These are phyloP conservation scores for Tetragnatha montana DNA, from an alignment of 2,888 invertebrate species.

Conservation along the genomic window DNA sequence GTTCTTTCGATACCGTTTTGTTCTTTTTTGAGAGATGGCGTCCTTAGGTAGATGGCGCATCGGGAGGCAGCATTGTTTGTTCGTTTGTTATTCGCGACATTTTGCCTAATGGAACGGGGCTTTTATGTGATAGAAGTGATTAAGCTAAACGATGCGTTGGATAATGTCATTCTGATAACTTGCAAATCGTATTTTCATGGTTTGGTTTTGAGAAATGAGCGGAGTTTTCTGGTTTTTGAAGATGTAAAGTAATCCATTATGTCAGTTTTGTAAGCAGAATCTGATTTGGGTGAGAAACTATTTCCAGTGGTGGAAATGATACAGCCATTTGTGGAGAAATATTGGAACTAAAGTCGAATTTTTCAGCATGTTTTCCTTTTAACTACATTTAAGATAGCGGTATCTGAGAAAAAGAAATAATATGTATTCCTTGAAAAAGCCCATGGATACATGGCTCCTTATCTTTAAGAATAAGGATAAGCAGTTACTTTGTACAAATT, in stretches of 20 bases:
- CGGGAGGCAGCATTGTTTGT: constrained; percentile 23
- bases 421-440: too few relatives aligned
- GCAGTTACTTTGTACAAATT: too few relatives aligned
- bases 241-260: constrained; percentile 12
- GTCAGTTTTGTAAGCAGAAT: not conserved
- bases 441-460: too few relatives aligned
- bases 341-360: not conserved
- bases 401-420: not conserved
- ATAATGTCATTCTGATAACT: constrained; percentile 34
- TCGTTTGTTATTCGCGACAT: constrained; percentile 34
- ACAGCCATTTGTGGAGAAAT: not conserved
- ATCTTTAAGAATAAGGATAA: too few relatives aligned
- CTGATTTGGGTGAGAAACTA: not conserved
- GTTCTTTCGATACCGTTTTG: constrained; percentile 2
- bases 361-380: not conserved
- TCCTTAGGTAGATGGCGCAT: constrained; percentile 21
- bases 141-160: constrained; percentile 37
- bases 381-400: not conserved
- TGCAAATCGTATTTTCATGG: constrained; percentile 20
- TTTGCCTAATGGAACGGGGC: constrained; percentile 50
- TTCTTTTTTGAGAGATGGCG: not conserved
- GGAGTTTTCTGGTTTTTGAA: constrained; percentile 6
- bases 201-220: not conserved
- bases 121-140: constrained; percentile 48
- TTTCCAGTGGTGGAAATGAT: not conserved